Conservation (phyloP, 2,797 vertebrate genomes). For the Emydoidea blandingii region DNA sequence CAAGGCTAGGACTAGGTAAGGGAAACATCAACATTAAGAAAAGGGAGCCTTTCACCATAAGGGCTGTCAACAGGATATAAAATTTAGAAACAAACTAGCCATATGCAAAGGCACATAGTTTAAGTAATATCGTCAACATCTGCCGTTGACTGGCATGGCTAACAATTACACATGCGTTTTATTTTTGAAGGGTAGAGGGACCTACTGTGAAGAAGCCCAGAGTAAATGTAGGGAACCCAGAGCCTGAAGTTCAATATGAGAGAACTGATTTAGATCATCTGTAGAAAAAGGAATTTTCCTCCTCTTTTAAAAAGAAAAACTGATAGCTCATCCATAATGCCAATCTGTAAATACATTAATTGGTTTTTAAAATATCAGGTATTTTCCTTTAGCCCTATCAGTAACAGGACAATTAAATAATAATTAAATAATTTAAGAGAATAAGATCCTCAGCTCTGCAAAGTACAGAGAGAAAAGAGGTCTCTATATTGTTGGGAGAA, state of each 20-base stretch:
- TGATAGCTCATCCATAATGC: neutral
- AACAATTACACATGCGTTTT: neutral
- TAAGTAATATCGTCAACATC: neutral
- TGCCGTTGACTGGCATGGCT: neutral
- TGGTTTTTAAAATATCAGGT: too few relatives aligned
- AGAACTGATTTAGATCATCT: neutral
- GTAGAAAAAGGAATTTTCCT: neutral
- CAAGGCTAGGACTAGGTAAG: neutral
- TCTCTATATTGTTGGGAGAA: neutral
- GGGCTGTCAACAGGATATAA: neutral
- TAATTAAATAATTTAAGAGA: neutral
- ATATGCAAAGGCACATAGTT: neutral
- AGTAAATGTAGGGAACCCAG: neutral
- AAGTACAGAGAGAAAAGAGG: neutral
- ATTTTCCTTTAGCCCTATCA: too few relatives aligned
- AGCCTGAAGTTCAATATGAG: neutral
- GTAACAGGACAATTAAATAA: too few relatives aligned
- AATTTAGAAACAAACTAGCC: neutral
- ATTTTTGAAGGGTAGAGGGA: neutral
- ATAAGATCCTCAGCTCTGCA: neutral
- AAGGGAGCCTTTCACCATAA: neutral
- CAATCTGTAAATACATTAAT: neutral
- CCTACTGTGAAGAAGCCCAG: neutral
- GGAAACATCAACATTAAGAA: neutral
- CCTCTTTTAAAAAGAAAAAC: neutral